Conservation (phyloP, 2,113 vertebrate genomes). For the Sigmodon hispidus region DNA sequence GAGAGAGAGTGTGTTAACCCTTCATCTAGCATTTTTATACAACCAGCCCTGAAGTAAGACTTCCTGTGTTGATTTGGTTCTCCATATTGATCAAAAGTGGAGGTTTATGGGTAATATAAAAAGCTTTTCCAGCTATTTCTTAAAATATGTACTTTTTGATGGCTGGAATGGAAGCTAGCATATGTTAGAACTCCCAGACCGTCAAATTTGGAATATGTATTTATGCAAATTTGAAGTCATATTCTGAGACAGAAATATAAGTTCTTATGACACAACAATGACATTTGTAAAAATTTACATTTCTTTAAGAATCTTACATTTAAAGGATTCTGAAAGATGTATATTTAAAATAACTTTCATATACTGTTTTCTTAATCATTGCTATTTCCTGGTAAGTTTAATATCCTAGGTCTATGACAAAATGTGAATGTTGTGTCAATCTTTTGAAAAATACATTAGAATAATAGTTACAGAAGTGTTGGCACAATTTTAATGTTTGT, state of each 20-base stretch:
- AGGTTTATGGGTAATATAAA: constrained; percentile 5
- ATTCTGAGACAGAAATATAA: constrained; percentile 49
- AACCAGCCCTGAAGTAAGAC: neutral
- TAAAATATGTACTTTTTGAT: constrained; percentile 61
- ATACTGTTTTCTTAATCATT: constrained; percentile 49
- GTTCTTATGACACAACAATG: constrained; percentile 60
- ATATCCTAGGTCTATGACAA: constrained; percentile 5
- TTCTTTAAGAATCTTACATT: constrained; percentile 56
- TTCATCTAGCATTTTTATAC: constrained; percentile 44
- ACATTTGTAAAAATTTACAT: constrained; percentile 65
- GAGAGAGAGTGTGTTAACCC: neutral
- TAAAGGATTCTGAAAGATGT: constrained; percentile 6
- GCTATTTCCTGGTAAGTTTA: constrained; percentile 50
- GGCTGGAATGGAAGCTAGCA: constrained; percentile 57
- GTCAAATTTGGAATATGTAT: constrained; percentile 53
- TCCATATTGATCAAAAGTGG: neutral
- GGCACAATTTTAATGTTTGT: constrained; percentile 10
- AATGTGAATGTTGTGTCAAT: neutral
- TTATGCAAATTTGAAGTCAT: constrained; percentile 68
- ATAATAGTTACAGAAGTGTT: constrained; percentile 1
- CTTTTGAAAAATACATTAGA: constrained; percentile 35
- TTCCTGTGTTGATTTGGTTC: neutral
- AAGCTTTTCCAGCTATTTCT: constrained; percentile 57
- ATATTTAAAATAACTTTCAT: constrained; percentile 57
- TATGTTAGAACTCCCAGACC: constrained; percentile 66